Evolutionary conservation across 2,113 vertebrate genomes (phyloP), one percentile per base, ranked within the genome.

Genomic region (Mirza zaza): DNA sequence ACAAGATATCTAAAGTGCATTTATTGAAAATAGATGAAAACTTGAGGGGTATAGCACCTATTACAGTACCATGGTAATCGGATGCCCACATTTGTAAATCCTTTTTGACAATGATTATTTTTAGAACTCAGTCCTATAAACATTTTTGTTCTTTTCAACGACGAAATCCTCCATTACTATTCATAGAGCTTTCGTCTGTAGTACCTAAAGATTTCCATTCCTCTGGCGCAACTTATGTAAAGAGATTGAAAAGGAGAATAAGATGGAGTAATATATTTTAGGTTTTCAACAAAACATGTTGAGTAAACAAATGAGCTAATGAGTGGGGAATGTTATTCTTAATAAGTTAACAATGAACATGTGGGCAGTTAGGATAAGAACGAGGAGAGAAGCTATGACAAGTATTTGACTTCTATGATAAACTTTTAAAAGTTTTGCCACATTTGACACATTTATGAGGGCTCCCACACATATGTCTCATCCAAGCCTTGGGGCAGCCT

Each of bases 211-310:
- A 73, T 79, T 96, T 77, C 45, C 36, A 76, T 71, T 92, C 93
- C 36, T 77, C 63, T 83, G 42, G 59, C 5, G 39, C 12, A 21
- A 14, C 5, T 82, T 52, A 70, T 2, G 11, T n/a, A 77, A 63
- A 95, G 91, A 98, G 95, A 97, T 94, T 97, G 93, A 98, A 86
- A 95, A 95, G 97, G 95, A 96, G 90, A 98, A 67, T 97, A 98
- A 95, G 68, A 96, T 88, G 92, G 86, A 96, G 83, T 83, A 92
- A 95, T 3, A 10, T 8, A 77, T 32, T 42, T 55, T 32, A 59
- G 36, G 50, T 32, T 23, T 59, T 79, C 32, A 39, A 89, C 17
- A 86, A 88, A 88, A 52, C 57, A 79, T 25, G 8, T 63, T 63
- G 59, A 71, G 21, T 68, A 94, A 94, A 59, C 39, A 29, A 50